Conservation (phyloP, 2,888 invertebrate genomes). For the Macaria liturata region DNA sequence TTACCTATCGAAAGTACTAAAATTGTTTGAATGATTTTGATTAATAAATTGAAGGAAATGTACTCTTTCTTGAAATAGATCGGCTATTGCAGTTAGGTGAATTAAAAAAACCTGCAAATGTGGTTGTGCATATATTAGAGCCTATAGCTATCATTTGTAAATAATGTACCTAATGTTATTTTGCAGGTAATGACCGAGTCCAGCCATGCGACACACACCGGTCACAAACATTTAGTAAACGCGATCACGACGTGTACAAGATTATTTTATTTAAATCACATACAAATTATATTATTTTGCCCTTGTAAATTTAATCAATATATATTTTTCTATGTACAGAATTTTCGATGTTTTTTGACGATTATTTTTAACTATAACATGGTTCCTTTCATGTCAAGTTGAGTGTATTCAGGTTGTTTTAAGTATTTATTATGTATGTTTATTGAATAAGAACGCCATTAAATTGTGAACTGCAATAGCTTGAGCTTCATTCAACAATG, state of each 20-base stretch:
- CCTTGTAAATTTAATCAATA: constrained; percentile 34
- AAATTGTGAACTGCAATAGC: constrained; percentile 40
- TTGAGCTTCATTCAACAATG: constrained; percentile 27
- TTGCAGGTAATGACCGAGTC: constrained; percentile 62
- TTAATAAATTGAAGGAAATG: too few species aligned
- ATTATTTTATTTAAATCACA: constrained; percentile 45
- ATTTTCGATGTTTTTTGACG: constrained; percentile 40
- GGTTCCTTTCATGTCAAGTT: constrained; percentile 12
- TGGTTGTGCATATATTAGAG: too few species aligned
- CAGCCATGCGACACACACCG: constrained; percentile 46
- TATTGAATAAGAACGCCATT: constrained; percentile 47
- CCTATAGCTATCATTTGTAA: too few species aligned
- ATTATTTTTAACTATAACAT: constrained; percentile 37
- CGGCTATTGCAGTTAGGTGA: too few species aligned
- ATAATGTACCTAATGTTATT: too few species aligned
- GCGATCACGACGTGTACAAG: constrained; percentile 56
- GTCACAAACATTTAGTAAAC: constrained; percentile 49
- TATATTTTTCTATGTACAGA: constrained; percentile 54
- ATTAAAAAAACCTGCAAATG: too few species aligned
- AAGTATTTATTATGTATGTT: constrained; percentile 41
- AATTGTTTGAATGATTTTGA: too few species aligned
- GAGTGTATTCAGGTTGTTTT: constrained; percentile 36
- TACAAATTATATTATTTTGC: constrained; percentile 27
- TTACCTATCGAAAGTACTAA: too few species aligned
- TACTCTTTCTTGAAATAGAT: too few species aligned